These are phyloP conservation scores for Anser brachyrhynchus DNA, from an alignment of 2,113 vertebrate species.

Conservation along the genomic window DNA sequence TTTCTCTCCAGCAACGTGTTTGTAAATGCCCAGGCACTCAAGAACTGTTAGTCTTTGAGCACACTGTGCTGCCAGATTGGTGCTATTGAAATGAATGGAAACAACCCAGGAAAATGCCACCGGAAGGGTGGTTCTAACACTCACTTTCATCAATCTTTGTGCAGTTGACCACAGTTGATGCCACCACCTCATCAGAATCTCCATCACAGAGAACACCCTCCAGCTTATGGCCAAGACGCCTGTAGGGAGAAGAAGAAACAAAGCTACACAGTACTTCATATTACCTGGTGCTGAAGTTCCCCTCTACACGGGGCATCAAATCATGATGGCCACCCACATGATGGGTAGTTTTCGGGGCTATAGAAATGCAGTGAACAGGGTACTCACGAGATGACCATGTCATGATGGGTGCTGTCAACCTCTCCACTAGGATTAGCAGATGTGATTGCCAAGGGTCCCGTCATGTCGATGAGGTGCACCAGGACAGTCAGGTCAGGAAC, in stretches of 20 bases:
- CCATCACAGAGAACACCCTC: slow-evolving; percentile 90
- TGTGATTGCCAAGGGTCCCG: slow-evolving; percentile 87
- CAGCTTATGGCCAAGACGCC: slow-evolving; percentile 87
- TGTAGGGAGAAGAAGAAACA: not conserved
- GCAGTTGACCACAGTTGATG: slow-evolving; percentile 90
- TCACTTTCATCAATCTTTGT: slow-evolving; percentile 86
- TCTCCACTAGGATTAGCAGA: slow-evolving; percentile 92
- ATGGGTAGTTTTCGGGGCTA: fast-evolving
- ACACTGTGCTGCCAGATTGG: not conserved
- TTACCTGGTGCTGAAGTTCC: not conserved
- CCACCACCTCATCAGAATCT: slow-evolving; percentile 85
- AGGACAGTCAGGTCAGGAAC: slow-evolving; percentile 88
- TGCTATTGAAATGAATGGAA: not conserved
- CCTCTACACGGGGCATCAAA: fast-evolving
- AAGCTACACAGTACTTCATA: fast-evolving
- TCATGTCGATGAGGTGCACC: slow-evolving; percentile 85
- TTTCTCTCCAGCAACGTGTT: slow-evolving; percentile 14
- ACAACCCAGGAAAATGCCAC: not conserved
- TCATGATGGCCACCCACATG: fast-evolving
- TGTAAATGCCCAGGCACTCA: not conserved
- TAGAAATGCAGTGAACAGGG: not conserved
- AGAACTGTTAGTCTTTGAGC: slow-evolving; percentile 28
- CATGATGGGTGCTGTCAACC: slow-evolving; percentile 88
- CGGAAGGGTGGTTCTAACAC: not conserved
- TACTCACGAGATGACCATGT: slow-evolving; percentile 88